These are phyloP conservation scores for Karalla daura DNA, from an alignment of 2,797 vertebrate species.

Conservation along the genomic window DNA sequence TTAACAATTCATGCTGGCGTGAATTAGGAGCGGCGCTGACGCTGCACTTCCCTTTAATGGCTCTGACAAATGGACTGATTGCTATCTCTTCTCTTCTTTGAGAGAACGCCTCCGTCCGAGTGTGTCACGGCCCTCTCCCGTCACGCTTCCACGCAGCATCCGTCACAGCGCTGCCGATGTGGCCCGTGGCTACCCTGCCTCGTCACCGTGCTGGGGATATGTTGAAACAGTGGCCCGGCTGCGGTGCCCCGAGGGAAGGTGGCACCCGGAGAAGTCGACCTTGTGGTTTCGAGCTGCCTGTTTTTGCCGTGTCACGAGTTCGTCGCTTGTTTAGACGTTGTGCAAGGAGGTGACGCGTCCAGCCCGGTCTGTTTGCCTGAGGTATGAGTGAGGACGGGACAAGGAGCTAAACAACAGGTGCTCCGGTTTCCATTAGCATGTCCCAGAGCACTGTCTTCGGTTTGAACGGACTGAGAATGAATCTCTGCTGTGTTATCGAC, in stretches of 20 bases:
- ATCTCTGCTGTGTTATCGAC: no score
- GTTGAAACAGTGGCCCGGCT: neutral
- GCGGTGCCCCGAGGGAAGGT: neutral
- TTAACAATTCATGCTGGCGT: slow-evolving; percentile 12
- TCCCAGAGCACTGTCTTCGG: neutral
- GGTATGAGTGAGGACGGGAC: slow-evolving; percentile 13
- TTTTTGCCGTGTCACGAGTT: slow-evolving; percentile 30
- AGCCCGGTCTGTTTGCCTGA: neutral
- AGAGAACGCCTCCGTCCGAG: neutral
- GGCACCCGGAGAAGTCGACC: neutral
- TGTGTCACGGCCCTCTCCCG: neutral
- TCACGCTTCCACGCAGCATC: neutral
- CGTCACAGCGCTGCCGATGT: neutral
- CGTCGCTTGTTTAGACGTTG: slow-evolving; percentile 46
- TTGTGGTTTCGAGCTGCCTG: neutral
- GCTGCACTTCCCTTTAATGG: neutral
- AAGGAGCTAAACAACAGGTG: neutral
- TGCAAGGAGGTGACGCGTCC: slow-evolving; percentile 6
- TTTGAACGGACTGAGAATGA: no score
- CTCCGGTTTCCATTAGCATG: slow-evolving; percentile 5
- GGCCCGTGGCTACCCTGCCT: neutral
- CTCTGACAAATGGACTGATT: slow-evolving; percentile 4
- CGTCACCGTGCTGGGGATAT: neutral
- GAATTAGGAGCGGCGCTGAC: slow-evolving; percentile 1
- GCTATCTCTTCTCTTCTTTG: neutral